A percentile compares a stretch with the other conserved stretches of the same genome.
phyloP scores from a whole-genome alignment of 1,140 invertebrate species.

The Drosophila teissieri region DNA sequence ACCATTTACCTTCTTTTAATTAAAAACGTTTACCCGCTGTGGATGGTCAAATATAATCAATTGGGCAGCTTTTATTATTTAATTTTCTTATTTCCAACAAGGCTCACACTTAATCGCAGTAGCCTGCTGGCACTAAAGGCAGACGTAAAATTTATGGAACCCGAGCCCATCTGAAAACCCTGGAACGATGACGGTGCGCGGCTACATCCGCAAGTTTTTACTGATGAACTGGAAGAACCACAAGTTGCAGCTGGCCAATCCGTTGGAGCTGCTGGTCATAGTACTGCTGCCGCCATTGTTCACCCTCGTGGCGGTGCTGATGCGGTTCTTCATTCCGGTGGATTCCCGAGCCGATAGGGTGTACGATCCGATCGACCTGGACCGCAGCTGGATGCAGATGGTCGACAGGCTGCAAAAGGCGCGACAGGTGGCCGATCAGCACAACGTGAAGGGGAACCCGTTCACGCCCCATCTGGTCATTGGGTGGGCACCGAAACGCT shows the following conservation, averaged over 20 bases:
- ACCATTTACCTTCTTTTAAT: too few species aligned
- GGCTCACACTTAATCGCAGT: conserved; percentile 4
- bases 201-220: conserved; percentile 34
- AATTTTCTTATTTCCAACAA: too few species aligned
- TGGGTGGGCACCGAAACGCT: conserved; percentile 46
- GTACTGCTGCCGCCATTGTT: conserved; percentile 22
- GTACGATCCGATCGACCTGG: conserved; percentile 40
- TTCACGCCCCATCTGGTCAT: conserved; percentile 53
- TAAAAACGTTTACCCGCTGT: too few species aligned
- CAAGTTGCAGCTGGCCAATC: conserved; percentile 44
- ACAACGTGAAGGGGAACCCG: conserved; percentile 17
- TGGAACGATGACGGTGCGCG: conserved; percentile 39
- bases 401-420: conserved; percentile 15
- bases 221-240: conserved; percentile 57
- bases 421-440: background rate
- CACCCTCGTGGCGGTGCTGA: conserved; percentile 18
- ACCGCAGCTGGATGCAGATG: conserved; percentile 39
- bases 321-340: conserved; percentile 15
- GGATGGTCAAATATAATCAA: too few species aligned
- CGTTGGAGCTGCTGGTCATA: conserved; percentile 32
- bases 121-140: background rate
- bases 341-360: background rate
- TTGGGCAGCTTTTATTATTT: too few species aligned
- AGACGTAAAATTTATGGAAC: background rate
- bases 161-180: background rate